Conservation (phyloP, 2,797 vertebrate genomes). For the Chlorospingus flavigularis region DNA sequence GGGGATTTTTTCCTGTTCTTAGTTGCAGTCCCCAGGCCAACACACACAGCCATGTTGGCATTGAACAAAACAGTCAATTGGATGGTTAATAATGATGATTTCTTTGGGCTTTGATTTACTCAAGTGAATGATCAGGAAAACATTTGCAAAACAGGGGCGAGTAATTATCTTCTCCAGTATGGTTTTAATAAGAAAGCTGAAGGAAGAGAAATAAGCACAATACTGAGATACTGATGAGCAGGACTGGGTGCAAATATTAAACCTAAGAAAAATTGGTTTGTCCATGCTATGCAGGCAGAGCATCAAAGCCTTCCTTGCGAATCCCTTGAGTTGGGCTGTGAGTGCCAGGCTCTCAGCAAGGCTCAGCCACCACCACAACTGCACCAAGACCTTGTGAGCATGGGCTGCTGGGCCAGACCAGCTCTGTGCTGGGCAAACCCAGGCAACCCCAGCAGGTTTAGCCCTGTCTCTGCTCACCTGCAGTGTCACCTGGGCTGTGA, state of each 20-base stretch:
- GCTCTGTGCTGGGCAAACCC: neutral
- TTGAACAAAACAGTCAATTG: neutral
- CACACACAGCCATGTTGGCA: neutral
- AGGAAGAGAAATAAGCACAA: neutral
- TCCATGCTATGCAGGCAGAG: neutral
- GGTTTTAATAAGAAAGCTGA: neutral
- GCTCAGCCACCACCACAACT: neutral
- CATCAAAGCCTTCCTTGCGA: neutral
- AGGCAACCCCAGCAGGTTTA: neutral
- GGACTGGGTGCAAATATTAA: accelerated
- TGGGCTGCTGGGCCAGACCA: accelerated
- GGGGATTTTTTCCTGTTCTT: neutral
- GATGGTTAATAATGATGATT: neutral
- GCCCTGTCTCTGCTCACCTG: neutral
- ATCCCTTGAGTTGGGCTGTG: neutral
- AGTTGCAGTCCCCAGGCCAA: neutral
- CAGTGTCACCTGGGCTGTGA: neutral
- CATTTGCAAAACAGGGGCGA: neutral
- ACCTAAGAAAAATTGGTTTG: neutral
- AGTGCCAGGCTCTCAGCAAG: neutral
- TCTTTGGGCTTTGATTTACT: neutral
- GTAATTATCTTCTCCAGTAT: neutral
- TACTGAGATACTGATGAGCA: neutral
- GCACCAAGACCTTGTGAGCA: accelerated
- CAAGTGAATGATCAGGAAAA: neutral